phyloP scores from a whole-genome alignment of 2,888 invertebrate genomes.

The Meganola albula region DNA sequence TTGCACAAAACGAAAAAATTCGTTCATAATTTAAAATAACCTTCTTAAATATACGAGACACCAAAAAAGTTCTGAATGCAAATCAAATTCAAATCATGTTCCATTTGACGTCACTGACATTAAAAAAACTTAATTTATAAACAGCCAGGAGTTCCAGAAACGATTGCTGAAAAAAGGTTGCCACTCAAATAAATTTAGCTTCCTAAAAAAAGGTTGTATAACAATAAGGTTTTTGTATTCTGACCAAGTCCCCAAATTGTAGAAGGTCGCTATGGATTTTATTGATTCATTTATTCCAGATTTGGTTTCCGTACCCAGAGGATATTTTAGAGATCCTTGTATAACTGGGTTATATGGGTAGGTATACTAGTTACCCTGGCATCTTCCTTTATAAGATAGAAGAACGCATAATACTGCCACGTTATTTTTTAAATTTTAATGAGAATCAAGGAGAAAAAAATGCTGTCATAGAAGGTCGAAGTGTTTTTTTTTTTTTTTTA shows the following conservation, averaged over 20 bases:
- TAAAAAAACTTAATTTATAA: too few relatives aligned
- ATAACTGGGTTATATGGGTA: neutral
- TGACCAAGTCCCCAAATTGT: neutral
- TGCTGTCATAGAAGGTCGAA: too few relatives aligned
- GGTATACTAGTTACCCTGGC: too few relatives aligned
- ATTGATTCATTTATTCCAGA: slow-evolving; percentile 18
- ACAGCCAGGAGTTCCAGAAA: too few relatives aligned
- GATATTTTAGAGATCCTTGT: slow-evolving; percentile 15
- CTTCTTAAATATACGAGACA: too few relatives aligned
- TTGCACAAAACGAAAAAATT: too few relatives aligned
- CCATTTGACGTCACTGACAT: neutral
- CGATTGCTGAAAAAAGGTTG: slow-evolving; percentile 2
- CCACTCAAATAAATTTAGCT: slow-evolving; percentile 2
- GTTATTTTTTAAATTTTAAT: too few relatives aligned
- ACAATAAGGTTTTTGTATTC: slow-evolving; percentile 13
- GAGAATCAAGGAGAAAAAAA: too few relatives aligned
- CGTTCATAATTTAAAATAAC: too few relatives aligned
- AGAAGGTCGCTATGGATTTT: slow-evolving; percentile 17
- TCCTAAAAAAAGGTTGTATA: slow-evolving; percentile 15
- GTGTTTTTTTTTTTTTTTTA: too few relatives aligned
- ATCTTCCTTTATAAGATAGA: too few relatives aligned
- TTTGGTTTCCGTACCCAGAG: slow-evolving; percentile 16
- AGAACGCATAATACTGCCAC: too few relatives aligned
- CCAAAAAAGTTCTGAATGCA: neutral
- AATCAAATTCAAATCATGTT: neutral